These are phyloP conservation scores for Heloderma charlesbogerti DNA, from an alignment of 2,113 vertebrate species.

Conservation along the genomic window DNA sequence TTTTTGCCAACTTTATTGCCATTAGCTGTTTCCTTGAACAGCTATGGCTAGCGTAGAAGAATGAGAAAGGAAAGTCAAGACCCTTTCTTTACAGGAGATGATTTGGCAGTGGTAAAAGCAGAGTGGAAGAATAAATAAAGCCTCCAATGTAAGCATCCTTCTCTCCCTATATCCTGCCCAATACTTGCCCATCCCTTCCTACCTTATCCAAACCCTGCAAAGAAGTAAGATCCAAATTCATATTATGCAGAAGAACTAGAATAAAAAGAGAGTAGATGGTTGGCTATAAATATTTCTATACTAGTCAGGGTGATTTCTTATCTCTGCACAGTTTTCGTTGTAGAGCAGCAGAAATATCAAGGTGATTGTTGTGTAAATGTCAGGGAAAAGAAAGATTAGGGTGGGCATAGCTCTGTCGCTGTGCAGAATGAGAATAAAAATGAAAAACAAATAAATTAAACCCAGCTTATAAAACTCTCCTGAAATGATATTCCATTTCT, in stretches of 20 bases:
- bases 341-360: background rate
- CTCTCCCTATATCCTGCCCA: background rate
- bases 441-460: conserved; percentile 31
- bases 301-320: background rate
- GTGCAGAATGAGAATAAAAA: conserved; percentile 19
- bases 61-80: background rate
- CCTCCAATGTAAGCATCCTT: background rate
- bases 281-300: background rate
- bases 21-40: background rate
- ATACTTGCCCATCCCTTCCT: background rate
- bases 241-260: background rate
- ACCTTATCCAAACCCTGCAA: background rate
- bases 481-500: conserved; percentile 14
- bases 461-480: conserved; percentile 10
- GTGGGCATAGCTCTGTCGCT: background rate
- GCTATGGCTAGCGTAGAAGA: background rate
- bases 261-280: background rate
- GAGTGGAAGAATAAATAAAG: background rate
- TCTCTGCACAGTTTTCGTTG: background rate
- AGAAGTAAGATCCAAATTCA: background rate
- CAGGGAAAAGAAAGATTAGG: conserved; percentile 24
- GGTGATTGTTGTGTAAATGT: conserved; percentile 31
- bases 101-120: background rate
- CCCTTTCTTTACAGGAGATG: background rate
- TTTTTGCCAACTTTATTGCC: background rate